These are phyloP conservation scores for Mastacembelus armatus DNA, from an alignment of 2,797 vertebrate genomes.

Conservation along the genomic window DNA sequence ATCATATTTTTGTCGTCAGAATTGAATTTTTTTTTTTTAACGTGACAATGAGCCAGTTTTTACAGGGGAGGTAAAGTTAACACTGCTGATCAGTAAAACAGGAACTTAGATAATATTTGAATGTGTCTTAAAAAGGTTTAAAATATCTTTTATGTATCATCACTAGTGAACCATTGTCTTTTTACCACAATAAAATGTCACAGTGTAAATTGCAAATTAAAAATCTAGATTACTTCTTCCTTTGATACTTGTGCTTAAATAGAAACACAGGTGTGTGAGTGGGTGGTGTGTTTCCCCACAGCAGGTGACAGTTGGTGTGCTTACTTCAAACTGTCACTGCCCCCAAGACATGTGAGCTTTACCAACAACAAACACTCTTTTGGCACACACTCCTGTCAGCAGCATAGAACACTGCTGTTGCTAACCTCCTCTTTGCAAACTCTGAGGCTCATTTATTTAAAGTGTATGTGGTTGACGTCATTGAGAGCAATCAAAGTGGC, in stretches of 20 bases:
- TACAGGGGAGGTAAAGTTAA: neutral
- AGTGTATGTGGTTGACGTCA: slow-evolving; percentile 40
- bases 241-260: slow-evolving; percentile 26
- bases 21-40: slow-evolving; percentile 12
- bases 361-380: slow-evolving; percentile 61
- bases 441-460: slow-evolving; percentile 47
- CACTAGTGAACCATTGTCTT: slow-evolving; percentile 4
- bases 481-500: slow-evolving; percentile 45
- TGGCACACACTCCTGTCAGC: slow-evolving; percentile 25
- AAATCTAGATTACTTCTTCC: slow-evolving; percentile 12
- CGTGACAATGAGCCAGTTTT: neutral
- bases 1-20: slow-evolving; percentile 1
- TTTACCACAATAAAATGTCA: slow-evolving; percentile 44
- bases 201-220: slow-evolving; percentile 10
- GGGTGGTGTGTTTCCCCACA: slow-evolving; percentile 50
- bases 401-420: slow-evolving; percentile 14
- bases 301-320: slow-evolving; percentile 53
- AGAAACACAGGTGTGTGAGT: slow-evolving; percentile 49
- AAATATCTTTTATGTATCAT: neutral
- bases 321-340: slow-evolving; percentile 59
- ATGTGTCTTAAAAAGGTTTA: neutral
- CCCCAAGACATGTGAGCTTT: slow-evolving; percentile 39
- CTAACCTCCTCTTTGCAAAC: slow-evolving; percentile 25
- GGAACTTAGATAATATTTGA: neutral
- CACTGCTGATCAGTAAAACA: neutral